Evolutionary conservation across 2,113 vertebrate genomes (phyloP).

Genomic region (Pholis gunnellus): DNA sequence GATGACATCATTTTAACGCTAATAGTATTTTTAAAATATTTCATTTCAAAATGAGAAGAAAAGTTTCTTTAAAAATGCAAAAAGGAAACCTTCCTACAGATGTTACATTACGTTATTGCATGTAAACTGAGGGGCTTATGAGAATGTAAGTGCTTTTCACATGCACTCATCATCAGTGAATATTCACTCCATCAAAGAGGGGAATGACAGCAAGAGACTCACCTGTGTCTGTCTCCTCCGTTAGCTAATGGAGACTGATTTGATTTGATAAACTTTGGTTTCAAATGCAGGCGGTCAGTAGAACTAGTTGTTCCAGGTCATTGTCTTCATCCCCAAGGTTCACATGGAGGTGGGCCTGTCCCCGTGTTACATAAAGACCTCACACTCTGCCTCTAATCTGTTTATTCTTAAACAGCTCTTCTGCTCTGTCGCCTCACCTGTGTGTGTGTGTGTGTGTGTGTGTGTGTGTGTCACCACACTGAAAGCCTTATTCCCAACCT

Average conservation of each 20-base stretch:
- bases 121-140: background rate
- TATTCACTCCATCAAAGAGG: background rate
- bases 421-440: background rate
- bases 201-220: background rate
- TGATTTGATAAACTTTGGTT: background rate
- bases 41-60: background rate
- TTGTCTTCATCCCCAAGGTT: background rate
- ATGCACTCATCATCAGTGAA: background rate
- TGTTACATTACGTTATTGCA: background rate
- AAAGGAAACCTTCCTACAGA: background rate
- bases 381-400: conserved; percentile 10
- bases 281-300: background rate
- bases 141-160: background rate
- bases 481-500: background rate
- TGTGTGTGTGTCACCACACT: background rate
- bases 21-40: background rate
- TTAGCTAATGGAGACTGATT: background rate
- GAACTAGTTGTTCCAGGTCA: background rate
- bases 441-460: background rate
- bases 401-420: conserved; percentile 34
- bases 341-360: conserved; percentile 1
- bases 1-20: background rate
- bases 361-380: background rate
- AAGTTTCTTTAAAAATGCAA: background rate
- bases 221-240: background rate